A percentile compares a stretch with the other conserved stretches of the same genome.
Evolutionary conservation across 2,797 vertebrate genomes (phyloP).

Genomic region (Ctenopoma kingsleyae): DNA sequence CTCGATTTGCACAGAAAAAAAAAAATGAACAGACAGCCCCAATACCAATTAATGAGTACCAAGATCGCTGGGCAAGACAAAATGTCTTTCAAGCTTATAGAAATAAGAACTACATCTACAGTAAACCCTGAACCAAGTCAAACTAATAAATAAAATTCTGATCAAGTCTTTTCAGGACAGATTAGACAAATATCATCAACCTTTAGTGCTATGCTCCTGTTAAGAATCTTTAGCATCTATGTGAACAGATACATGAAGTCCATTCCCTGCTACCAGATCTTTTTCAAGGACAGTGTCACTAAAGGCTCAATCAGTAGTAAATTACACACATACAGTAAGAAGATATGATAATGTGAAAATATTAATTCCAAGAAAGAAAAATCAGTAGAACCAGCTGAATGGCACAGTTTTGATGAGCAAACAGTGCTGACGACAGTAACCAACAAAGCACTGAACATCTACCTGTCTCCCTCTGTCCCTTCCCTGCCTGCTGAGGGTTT

Average conservation of each 20-base stretch:
- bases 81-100: slow-evolving; percentile 68
- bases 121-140: slow-evolving; percentile 87
- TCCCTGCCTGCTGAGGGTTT: slow-evolving; percentile 39
- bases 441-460: slow-evolving; percentile 24
- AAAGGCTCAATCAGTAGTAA: slow-evolving; percentile 80
- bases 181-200: slow-evolving; percentile 80
- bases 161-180: slow-evolving; percentile 91
- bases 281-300: slow-evolving; percentile 38
- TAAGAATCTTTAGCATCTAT: slow-evolving; percentile 59
- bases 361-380: slow-evolving; percentile 47
- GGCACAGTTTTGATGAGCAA: slow-evolving; percentile 47
- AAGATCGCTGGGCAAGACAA: slow-evolving; percentile 70
- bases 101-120: slow-evolving; percentile 73
- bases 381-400: slow-evolving; percentile 54
- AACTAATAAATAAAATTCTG: slow-evolving; percentile 88
- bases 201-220: slow-evolving; percentile 75
- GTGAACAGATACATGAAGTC: slow-evolving; percentile 37
- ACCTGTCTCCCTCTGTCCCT: slow-evolving; percentile 24
- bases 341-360: slow-evolving; percentile 33
- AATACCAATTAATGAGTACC: slow-evolving; percentile 81
- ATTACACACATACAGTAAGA: slow-evolving; percentile 56
- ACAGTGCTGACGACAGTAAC: slow-evolving; percentile 1
- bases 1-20: slow-evolving; percentile 79
- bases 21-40: slow-evolving; percentile 72
- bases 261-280: slow-evolving; percentile 34